These are phyloP conservation scores for Lichenostomus cassidix DNA, from an alignment of 2,113 vertebrate species.

Conservation along the genomic window DNA sequence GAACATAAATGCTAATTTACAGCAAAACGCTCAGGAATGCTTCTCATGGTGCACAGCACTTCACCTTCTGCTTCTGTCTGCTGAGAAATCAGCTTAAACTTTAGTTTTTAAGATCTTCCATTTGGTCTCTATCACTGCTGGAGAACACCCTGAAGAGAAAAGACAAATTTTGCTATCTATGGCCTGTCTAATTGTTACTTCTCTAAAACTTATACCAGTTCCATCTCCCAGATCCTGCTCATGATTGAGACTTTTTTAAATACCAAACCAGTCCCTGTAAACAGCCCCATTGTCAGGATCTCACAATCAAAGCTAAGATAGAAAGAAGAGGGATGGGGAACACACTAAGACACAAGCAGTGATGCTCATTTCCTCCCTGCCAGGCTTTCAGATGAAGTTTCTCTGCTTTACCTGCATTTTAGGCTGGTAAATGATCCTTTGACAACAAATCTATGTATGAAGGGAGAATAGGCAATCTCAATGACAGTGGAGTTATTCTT, in stretches of 20 bases:
- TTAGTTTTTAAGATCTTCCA: background rate
- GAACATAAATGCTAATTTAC: constrained; percentile 27
- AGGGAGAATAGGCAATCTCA: background rate
- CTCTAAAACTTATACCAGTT: fast-evolving
- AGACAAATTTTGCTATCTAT: background rate
- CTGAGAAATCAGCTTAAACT: background rate
- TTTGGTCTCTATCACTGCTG: background rate
- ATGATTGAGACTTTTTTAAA: background rate
- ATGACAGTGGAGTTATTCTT: background rate
- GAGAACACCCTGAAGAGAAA: background rate
- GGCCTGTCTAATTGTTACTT: background rate
- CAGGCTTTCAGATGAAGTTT: background rate
- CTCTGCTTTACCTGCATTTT: background rate
- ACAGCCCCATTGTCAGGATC: background rate
- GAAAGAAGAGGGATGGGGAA: background rate
- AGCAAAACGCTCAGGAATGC: constrained; percentile 20
- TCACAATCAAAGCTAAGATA: background rate
- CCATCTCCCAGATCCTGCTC: background rate
- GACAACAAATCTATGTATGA: background rate
- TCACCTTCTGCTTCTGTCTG: background rate
- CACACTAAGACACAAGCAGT: background rate
- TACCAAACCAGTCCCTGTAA: background rate
- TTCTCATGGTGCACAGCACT: background rate
- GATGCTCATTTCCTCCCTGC: background rate
- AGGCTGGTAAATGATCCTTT: background rate